Conservation (phyloP, 2,888 invertebrate genomes). For the Bellardia bayeri region DNA sequence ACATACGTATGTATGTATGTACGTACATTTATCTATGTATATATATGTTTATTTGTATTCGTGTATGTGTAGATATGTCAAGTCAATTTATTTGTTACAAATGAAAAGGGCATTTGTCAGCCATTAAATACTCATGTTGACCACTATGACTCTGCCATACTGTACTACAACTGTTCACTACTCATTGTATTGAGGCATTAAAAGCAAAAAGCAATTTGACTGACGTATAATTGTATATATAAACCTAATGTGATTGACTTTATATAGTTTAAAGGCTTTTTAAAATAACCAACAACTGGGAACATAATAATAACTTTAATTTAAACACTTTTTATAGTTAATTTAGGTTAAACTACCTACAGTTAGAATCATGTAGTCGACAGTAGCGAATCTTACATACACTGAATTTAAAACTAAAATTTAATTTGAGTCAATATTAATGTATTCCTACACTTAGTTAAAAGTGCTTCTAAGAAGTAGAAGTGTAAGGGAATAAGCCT, state of each 20-base stretch:
- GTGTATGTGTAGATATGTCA: neutral
- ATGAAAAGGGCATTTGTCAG: slow-evolving; percentile 55
- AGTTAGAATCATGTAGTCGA: too few relatives aligned
- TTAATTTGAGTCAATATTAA: too few relatives aligned
- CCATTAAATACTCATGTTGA: slow-evolving; percentile 31
- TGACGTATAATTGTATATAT: slow-evolving; percentile 3
- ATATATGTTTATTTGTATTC: neutral
- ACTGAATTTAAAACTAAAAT: too few relatives aligned
- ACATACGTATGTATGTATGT: neutral
- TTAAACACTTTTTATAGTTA: too few relatives aligned
- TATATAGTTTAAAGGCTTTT: neutral
- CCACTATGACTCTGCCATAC: neutral
- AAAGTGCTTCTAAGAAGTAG: too few relatives aligned
- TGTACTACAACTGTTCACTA: neutral
- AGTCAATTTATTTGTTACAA: slow-evolving; percentile 44
- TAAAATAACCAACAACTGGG: neutral
- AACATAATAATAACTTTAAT: too few relatives aligned
- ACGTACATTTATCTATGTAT: neutral
- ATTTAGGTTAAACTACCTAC: too few relatives aligned
- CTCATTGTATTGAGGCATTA: neutral
- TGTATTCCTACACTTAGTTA: too few relatives aligned
- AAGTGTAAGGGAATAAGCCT: too few relatives aligned
- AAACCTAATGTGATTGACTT: neutral
- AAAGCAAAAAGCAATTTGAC: slow-evolving; percentile 5
- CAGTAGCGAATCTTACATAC: too few relatives aligned